Evolutionary conservation across 1,140 invertebrate genomes (phyloP).

Genomic region (Drosophila malerkotliana): DNA sequence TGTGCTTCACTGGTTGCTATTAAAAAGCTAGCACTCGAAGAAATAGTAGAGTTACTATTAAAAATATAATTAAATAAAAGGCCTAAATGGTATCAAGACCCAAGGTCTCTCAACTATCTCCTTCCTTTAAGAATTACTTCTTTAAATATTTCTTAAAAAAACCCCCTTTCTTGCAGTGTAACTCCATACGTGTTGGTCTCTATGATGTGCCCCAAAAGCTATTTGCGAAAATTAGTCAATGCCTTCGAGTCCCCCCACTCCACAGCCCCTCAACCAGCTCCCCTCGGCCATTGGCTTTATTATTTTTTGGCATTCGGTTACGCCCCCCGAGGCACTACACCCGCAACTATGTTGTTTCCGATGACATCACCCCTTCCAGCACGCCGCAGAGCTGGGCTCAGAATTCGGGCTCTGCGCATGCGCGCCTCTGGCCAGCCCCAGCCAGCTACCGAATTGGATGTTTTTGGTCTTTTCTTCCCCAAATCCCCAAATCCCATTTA

Average conservation of each 20-base stretch:
- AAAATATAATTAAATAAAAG: too few species aligned
- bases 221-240: conserved; percentile 80
- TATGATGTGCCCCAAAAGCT: conserved; percentile 65
- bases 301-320: conserved; percentile 54
- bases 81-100: too few species aligned
- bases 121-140: too few species aligned
- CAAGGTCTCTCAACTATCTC: too few species aligned
- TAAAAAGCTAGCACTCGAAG: background rate
- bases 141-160: background rate
- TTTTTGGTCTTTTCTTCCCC: conserved; percentile 20
- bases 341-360: conserved; percentile 49
- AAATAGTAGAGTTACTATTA: background rate
- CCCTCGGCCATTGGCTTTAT: conserved; percentile 26
- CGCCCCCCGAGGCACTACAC: conserved; percentile 49
- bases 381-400: conserved; percentile 5
- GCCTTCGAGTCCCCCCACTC: background rate
- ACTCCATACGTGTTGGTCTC: conserved; percentile 38
- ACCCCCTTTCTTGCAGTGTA: background rate
- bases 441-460: conserved; percentile 45
- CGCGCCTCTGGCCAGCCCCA: conserved; percentile 23
- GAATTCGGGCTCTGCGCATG: conserved; percentile 66
- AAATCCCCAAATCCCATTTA: background rate
- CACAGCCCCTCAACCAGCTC: conserved; percentile 7
- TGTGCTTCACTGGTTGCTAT: conserved; percentile 34
- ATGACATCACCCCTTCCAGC: conserved; percentile 64